Percentiles rank a stretch among this genome's conserved stretches.
phyloP scores from a whole-genome alignment of 2,888 invertebrate genomes.

The Lasioglossum oenotherae region DNA sequence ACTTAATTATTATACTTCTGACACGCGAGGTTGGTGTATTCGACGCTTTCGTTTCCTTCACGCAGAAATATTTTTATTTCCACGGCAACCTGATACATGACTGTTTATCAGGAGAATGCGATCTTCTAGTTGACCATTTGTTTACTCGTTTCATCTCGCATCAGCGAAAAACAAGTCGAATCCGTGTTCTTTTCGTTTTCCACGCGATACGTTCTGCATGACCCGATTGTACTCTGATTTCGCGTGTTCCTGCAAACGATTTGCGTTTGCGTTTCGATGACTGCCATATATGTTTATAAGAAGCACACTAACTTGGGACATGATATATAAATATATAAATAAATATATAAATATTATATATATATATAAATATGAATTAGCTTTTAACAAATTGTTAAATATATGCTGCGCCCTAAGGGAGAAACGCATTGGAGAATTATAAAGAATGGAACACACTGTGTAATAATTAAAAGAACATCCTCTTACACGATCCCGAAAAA shows the following conservation, averaged over 20 bases:
- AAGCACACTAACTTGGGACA: slow-evolving; percentile 82
- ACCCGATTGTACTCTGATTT: slow-evolving; percentile 43
- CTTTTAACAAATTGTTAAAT: slow-evolving; percentile 82
- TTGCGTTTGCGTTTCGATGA: slow-evolving; percentile 75
- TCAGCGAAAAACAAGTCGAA: slow-evolving; percentile 14
- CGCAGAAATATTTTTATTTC: not conserved
- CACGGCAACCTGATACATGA: slow-evolving; percentile 20
- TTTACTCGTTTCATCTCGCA: not conserved
- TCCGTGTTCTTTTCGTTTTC: slow-evolving; percentile 19
- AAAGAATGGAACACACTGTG: slow-evolving; percentile 67
- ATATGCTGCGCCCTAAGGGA: slow-evolving; percentile 75
- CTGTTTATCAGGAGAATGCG: not conserved
- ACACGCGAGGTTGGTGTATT: not conserved
- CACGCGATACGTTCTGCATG: not conserved
- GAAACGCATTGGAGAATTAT: slow-evolving; percentile 74
- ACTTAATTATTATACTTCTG: not conserved
- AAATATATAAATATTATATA: slow-evolving; percentile 60
- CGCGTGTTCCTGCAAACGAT: slow-evolving; percentile 68
- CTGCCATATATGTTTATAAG: slow-evolving; percentile 81
- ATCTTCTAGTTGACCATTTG: not conserved
- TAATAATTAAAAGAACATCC: slow-evolving; percentile 76
- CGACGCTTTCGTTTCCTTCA: not conserved
- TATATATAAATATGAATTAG: slow-evolving; percentile 72
- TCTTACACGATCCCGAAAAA: slow-evolving; percentile 71
- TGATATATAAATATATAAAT: slow-evolving; percentile 74